These are phyloP conservation scores for Acanthaster planci DNA, from an alignment of 35 echinoderm and acorn worm species.

Conservation along the genomic window DNA sequence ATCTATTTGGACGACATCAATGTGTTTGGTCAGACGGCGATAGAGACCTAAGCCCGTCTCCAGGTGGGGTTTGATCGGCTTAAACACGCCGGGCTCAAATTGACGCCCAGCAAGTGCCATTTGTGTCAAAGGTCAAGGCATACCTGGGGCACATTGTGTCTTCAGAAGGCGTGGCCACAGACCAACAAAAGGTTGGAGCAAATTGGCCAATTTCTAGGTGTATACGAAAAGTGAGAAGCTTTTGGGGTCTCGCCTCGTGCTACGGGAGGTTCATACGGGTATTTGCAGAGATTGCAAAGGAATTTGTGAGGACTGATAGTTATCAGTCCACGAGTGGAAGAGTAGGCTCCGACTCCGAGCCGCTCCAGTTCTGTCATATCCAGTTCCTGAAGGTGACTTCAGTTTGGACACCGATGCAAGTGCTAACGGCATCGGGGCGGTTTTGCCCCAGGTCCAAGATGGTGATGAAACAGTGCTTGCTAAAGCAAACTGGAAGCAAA, in stretches of 20 bases:
- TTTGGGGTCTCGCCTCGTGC: conserved; percentile 53
- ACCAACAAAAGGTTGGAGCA: conserved; percentile 51
- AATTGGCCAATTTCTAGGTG: conserved; percentile 1
- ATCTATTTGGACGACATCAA: conserved; percentile 46
- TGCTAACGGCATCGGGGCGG: conserved; percentile 39
- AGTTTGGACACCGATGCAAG: conserved; percentile 57
- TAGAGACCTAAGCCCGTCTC: neutral
- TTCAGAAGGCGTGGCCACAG: conserved; percentile 26
- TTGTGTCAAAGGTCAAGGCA: conserved; percentile 12
- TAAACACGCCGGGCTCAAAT: conserved; percentile 25
- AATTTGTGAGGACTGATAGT: conserved; percentile 37
- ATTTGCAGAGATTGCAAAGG: conserved; percentile 40
- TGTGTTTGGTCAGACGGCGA: conserved; percentile 15
- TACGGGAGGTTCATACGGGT: conserved; percentile 46
- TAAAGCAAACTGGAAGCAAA: conserved; percentile 23
- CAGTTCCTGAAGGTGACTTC: conserved; percentile 24
- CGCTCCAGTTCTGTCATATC: conserved; percentile 58
- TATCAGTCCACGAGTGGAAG: conserved; percentile 38
- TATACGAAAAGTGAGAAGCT: conserved; percentile 48
- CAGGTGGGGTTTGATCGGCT: conserved; percentile 30
- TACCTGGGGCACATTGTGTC: conserved; percentile 60
- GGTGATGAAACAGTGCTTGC: conserved; percentile 60
- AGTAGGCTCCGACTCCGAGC: neutral
- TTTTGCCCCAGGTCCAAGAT: conserved; percentile 60
- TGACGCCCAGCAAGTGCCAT: conserved; percentile 60